Percentiles rank a stretch among this genome's conserved stretches.
These are phyloP conservation scores for Oceanites oceanicus DNA, from an alignment of 2,113 vertebrate genomes.

Conservation along the genomic window DNA sequence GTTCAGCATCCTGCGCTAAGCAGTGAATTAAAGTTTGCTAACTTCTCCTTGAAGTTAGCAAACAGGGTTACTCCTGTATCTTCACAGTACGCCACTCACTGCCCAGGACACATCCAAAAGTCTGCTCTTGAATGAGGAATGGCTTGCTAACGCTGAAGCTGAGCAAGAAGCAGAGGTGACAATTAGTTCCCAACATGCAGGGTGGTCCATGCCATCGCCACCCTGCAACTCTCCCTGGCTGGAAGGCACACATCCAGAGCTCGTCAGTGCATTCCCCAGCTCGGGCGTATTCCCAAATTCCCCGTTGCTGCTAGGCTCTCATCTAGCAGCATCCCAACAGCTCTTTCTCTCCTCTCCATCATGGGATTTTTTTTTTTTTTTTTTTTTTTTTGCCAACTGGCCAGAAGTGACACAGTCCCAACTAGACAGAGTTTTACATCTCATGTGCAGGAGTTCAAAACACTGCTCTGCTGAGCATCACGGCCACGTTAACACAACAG, in stretches of 20 bases:
- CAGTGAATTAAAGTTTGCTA: background rate
- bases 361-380: background rate
- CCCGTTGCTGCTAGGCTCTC: background rate
- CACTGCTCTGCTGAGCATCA: background rate
- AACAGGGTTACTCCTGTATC: background rate
- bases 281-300: background rate
- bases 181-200: background rate
- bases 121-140: background rate
- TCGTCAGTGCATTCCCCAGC: background rate
- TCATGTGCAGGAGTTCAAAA: background rate
- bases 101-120: background rate
- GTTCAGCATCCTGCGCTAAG: background rate
- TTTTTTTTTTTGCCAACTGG: background rate
- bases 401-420: background rate
- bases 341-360: background rate
- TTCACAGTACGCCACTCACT: background rate
- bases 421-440: background rate
- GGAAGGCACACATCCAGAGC: background rate
- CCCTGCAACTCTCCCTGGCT: background rate
- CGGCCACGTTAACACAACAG: background rate
- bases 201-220: background rate
- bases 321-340: background rate
- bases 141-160: background rate
- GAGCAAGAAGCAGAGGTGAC: constrained; percentile 12
- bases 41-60: background rate